A percentile compares a stretch with the other conserved stretches of the same genome.
Evolutionary conservation across 2,888 invertebrate genomes (phyloP).

Genomic region (Drosophila nigricruria): DNA sequence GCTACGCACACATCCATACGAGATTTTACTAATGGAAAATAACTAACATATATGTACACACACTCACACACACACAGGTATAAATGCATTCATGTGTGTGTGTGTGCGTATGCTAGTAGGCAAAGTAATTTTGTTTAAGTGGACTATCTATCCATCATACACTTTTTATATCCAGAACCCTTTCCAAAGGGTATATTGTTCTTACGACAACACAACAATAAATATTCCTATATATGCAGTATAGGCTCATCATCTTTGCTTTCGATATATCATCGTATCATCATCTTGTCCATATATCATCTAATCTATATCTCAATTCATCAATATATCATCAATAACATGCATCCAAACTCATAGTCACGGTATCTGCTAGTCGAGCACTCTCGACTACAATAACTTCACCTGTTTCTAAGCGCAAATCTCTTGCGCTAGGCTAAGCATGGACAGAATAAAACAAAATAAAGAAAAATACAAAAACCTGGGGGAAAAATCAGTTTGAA

Average conservation of each 20-base stretch:
- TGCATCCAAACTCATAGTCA: no score
- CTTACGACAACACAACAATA: neutral
- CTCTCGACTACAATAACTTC: no score
- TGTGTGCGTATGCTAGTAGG: neutral
- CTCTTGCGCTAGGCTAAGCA: conserved; percentile 10
- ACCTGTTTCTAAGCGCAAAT: conserved; percentile 7
- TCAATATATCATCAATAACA: no score
- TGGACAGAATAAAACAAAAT: neutral
- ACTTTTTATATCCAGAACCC: neutral
- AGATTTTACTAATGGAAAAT: conserved; percentile 26
- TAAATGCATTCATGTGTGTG: neutral
- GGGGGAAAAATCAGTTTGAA: neutral
- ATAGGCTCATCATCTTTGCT: no score
- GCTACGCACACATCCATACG: conserved; percentile 3
- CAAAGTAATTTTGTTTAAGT: conserved; percentile 35
- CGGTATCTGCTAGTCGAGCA: neutral
- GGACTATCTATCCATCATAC: conserved; percentile 29
- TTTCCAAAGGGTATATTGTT: neutral
- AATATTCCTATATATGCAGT: neutral
- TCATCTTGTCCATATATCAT: neutral
- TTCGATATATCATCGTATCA: neutral
- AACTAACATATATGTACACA: conserved; percentile 1
- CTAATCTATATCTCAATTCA: neutral
- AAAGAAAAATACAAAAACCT: neutral
- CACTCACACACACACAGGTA: neutral